Base-by-base conservation (phyloP, 2,113 vertebrate species). In the Cervus canadensis region DNA sequence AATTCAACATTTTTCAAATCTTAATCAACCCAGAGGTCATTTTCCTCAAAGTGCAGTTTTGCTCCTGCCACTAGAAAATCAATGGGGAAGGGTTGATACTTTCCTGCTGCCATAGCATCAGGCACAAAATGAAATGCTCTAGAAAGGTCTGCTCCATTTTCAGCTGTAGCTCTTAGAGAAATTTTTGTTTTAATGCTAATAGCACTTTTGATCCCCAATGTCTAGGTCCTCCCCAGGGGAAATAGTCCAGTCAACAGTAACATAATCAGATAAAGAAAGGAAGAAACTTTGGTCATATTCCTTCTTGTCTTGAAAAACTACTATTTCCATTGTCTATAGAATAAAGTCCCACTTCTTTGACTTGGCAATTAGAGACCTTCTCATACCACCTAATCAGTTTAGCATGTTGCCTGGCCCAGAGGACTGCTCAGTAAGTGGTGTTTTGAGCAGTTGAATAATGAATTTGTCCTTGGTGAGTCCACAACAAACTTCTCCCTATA, bases 1-100 rank as follows among this genome's bases (percentile, higher is more conserved):
- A 98, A 97, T 43, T 88, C 52, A 98, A 45, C 97, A 96, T 96
- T 97, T 96, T 0, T 92, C 97, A 98, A 97, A 95, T 59, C 25
- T 71, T 97, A 96, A 43, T 87, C 79, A 97, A 89, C 91, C 36
- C 30, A 95, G 95, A 59, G 96, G 87, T 97, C 83, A 97, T 97
- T 83, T 40, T 97, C 95, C 82, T 98, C 87, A 71, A 92, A 96
- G 95, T 93, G 45, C 7, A 93, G 82, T 83, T 98, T 96, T 97
- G 82, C 96, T 97, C n/a, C 95, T 76, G 2, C 83, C 64, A 36
- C 71, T 48, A 11, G 85, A 93, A 97, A 97, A 98, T 96, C 89
- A 95, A 0, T 94, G 71, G 23, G 52, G 81, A 93, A 82, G 60
- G 23, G 87, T 93, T 97, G 97, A 56, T 81, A 94, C 87, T 95